Percentiles rank a stretch among this genome's conserved stretches.
Conservation (phyloP, 2,113 vertebrate genomes). For the Recurvirostra avosetta region DNA sequence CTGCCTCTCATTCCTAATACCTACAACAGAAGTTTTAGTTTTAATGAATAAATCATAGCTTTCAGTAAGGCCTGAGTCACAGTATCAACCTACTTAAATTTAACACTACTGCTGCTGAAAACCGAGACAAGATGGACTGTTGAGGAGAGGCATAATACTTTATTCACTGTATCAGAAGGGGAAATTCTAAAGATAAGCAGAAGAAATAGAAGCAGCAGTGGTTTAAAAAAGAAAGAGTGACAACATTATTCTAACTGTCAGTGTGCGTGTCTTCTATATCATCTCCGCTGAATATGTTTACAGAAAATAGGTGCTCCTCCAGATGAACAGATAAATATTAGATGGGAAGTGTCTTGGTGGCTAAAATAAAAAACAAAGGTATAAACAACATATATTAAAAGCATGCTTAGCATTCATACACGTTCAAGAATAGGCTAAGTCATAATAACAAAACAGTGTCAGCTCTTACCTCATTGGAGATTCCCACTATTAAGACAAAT, state of each 20-base stretch:
- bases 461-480: not conserved
- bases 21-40: not conserved
- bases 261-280: not conserved
- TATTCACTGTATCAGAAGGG: not conserved
- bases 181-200: not conserved
- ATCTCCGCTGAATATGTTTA: not conserved
- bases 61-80: not conserved
- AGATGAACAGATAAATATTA: not conserved
- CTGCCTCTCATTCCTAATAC: not conserved
- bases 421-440: not conserved
- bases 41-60: slow-evolving; percentile 3
- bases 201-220: not conserved
- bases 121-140: not conserved
- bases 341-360: not conserved
- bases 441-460: not conserved
- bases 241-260: not conserved
- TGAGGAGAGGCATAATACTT: not conserved
- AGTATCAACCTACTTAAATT: not conserved
- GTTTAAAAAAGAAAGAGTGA: not conserved
- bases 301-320: not conserved
- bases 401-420: not conserved
- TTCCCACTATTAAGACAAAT: not conserved
- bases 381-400: not conserved
- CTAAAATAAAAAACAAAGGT: not conserved
- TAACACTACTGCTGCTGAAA: not conserved